Percentiles rank a stretch among this genome's conserved stretches.
Evolutionary conservation across 2,113 vertebrate species (phyloP).

Genomic region (Saguinus imperator): DNA sequence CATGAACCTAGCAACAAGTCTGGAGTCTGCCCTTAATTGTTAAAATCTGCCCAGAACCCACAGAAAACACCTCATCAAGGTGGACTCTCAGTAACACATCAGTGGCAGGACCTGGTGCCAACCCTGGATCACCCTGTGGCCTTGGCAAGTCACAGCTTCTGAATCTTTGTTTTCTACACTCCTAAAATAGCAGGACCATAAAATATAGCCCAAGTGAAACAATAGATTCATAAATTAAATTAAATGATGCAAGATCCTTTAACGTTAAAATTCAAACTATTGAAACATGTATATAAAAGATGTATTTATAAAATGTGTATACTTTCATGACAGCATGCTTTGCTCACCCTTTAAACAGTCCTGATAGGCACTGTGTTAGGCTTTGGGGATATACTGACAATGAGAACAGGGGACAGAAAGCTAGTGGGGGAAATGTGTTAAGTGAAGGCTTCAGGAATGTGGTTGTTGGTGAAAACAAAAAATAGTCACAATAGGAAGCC

Average conservation of each 20-base stretch:
- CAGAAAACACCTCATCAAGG: fast-evolving
- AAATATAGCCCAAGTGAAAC: background rate
- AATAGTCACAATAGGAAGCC: too few species aligned
- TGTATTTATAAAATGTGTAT: fast-evolving
- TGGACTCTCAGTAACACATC: background rate
- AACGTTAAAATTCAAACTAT: background rate
- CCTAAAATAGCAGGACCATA: background rate
- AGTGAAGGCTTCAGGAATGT: fast-evolving
- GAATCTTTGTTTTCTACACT: background rate
- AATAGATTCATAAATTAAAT: fast-evolving
- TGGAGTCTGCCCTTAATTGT: too few species aligned
- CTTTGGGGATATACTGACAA: too few species aligned
- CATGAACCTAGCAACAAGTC: background rate
- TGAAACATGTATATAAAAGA: background rate
- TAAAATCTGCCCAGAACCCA: background rate
- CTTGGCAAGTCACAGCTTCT: background rate
- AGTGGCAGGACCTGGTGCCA: background rate
- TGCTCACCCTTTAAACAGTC: background rate
- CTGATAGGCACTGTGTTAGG: background rate
- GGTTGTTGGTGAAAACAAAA: background rate
- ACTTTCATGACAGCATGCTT: fast-evolving
- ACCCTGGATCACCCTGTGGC: background rate
- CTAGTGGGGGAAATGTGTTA: background rate
- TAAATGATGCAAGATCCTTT: background rate
- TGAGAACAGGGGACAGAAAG: background rate